Conservation (phyloP, 2,797 vertebrate species). For the Gymnodraco acuticeps region DNA sequence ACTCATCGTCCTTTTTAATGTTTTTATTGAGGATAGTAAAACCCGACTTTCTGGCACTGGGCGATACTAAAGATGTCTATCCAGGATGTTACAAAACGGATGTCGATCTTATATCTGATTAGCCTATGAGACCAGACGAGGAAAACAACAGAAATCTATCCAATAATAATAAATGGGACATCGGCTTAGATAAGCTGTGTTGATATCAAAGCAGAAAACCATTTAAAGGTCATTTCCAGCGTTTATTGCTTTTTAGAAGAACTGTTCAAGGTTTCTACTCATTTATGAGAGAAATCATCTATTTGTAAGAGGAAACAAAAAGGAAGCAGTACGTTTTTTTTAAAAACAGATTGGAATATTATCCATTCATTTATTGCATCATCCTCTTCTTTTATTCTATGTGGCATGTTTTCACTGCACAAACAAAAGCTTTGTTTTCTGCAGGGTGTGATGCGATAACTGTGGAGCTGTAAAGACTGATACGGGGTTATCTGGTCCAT, state of each 20-base stretch:
- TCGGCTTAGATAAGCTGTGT: background rate
- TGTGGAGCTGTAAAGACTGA: slow-evolving; percentile 49
- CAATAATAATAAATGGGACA: slow-evolving; percentile 9
- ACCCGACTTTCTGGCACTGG: background rate
- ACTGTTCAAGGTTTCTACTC: background rate
- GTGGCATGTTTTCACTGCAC: slow-evolving; percentile 4
- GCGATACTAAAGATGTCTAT: slow-evolving; percentile 30
- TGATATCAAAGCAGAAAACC: background rate
- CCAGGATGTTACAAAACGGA: slow-evolving; percentile 24
- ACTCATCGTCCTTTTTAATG: slow-evolving; percentile 36
- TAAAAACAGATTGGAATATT: background rate
- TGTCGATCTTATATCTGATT: slow-evolving; percentile 19
- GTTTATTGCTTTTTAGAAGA: slow-evolving; percentile 21
- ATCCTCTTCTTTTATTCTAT: slow-evolving; percentile 1
- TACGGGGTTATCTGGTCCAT: slow-evolving; percentile 62
- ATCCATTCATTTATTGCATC: slow-evolving; percentile 12
- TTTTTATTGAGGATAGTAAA: slow-evolving; percentile 23
- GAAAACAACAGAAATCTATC: slow-evolving; percentile 21
- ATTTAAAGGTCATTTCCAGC: slow-evolving; percentile 4
- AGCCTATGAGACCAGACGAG: slow-evolving; percentile 10
- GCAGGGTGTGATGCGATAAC: slow-evolving; percentile 25
- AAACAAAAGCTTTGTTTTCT: slow-evolving; percentile 26
- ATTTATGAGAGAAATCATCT: slow-evolving; percentile 4
- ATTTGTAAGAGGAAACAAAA: slow-evolving; percentile 10
- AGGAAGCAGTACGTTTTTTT: background rate